Evolutionary conservation across 1,140 invertebrate genomes (phyloP).

Genomic region (Drosophila leontia): DNA sequence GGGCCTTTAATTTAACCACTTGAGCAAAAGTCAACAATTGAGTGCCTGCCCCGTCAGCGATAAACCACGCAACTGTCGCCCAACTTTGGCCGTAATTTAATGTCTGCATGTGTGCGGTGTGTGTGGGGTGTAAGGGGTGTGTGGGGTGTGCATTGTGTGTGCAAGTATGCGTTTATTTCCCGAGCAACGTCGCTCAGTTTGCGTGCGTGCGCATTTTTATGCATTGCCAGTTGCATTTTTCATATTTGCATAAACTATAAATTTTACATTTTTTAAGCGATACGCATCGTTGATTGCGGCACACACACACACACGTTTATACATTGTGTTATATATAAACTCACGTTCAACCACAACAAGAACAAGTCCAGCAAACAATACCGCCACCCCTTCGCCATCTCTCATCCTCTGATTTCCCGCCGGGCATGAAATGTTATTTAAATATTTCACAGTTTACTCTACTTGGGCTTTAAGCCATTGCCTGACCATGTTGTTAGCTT

Average conservation of each 20-base stretch:
- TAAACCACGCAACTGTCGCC: conserved; percentile 83
- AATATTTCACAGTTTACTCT: conserved; percentile 72
- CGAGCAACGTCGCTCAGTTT: conserved; percentile 63
- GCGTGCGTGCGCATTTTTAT: conserved; percentile 84
- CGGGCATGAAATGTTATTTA: conserved; percentile 66
- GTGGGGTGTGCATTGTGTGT: conserved; percentile 19
- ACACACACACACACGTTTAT: conserved; percentile 25
- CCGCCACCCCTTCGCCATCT: not conserved
- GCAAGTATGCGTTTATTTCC: conserved; percentile 28
- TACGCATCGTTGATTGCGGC: conserved; percentile 81
- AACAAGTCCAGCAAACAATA: conserved; percentile 57
- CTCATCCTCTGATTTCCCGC: conserved; percentile 20
- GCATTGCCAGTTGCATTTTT: conserved; percentile 83
- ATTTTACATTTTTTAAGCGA: conserved; percentile 84
- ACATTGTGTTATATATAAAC: conserved; percentile 6
- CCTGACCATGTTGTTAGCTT: conserved; percentile 11
- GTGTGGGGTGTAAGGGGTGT: conserved; percentile 16
- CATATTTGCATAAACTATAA: conserved; percentile 84
- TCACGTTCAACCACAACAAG: conserved; percentile 53
- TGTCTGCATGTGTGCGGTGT: conserved; percentile 48
- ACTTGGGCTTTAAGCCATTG: conserved; percentile 41
- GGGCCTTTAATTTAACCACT: conserved; percentile 67
- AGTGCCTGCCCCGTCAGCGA: conserved; percentile 71
- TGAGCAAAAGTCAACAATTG: conserved; percentile 78
- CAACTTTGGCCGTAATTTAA: conserved; percentile 82